These are phyloP conservation scores for Pygoscelis adeliae DNA, from an alignment of 2,113 vertebrate species.

Conservation along the genomic window DNA sequence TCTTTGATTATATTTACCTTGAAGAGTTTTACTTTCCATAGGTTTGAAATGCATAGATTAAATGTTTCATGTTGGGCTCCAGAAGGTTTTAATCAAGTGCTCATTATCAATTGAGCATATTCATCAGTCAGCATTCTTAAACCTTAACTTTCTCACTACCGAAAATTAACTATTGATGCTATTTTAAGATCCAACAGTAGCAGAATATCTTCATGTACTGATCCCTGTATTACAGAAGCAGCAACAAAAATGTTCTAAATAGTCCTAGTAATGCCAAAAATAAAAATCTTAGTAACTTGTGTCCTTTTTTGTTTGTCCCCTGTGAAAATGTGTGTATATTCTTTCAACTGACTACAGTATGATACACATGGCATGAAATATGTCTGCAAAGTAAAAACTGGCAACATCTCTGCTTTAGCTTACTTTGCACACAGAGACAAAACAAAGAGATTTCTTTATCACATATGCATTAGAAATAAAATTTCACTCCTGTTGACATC, in stretches of 20 bases:
- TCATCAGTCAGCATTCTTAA: constrained; percentile 2
- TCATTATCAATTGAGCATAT: constrained; percentile 1
- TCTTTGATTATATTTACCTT: neutral
- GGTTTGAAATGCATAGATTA: neutral
- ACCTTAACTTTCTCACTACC: neutral
- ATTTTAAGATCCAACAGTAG: neutral
- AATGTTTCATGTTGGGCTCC: neutral
- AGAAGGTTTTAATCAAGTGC: neutral
- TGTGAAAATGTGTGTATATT: neutral
- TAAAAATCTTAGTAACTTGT: neutral
- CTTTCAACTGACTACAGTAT: neutral
- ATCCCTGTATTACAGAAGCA: neutral
- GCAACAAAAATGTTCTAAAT: neutral
- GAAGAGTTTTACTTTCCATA: neutral
- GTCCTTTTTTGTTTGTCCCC: neutral
- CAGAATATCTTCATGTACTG: neutral
- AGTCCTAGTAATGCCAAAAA: neutral
- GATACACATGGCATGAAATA: neutral
- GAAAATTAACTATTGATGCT: neutral
- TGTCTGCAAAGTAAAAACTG: neutral
- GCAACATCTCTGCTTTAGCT: neutral
- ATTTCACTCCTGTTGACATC: neutral
- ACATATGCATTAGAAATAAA: neutral
- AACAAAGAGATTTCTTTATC: neutral
- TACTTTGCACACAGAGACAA: neutral